phyloP scores from a whole-genome alignment of 2,797 vertebrate genomes.

The Epinephelus awoara region DNA sequence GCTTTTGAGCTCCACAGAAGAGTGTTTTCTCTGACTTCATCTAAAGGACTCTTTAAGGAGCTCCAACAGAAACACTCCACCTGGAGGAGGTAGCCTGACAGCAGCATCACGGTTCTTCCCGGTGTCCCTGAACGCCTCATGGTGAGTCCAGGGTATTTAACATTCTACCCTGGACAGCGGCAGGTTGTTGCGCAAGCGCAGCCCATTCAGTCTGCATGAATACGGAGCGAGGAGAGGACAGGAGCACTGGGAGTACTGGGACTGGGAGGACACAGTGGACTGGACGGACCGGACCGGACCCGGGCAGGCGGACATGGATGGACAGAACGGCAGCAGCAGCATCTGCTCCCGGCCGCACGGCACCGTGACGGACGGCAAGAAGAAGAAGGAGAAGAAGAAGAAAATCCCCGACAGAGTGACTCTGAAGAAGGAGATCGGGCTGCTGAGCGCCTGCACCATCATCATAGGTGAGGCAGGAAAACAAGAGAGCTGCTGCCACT shows the following conservation, averaged over 20 bases:
- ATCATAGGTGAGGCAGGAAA: slow-evolving; percentile 91
- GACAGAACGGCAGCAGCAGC: slow-evolving; percentile 79
- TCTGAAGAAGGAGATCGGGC: slow-evolving; percentile 96
- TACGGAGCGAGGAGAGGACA: slow-evolving; percentile 74
- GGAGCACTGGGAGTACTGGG: slow-evolving; percentile 52
- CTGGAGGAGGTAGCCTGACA: not conserved
- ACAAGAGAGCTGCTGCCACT: slow-evolving; percentile 9
- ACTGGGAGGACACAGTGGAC: slow-evolving; percentile 55
- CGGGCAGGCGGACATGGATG: slow-evolving; percentile 88
- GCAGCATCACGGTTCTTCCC: not conserved
- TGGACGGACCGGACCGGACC: slow-evolving; percentile 67
- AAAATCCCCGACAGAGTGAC: slow-evolving; percentile 87
- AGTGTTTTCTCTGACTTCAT: too few relatives aligned
- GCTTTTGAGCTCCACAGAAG: too few relatives aligned
- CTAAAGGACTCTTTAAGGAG: too few relatives aligned
- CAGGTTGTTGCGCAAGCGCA: slow-evolving; percentile 86
- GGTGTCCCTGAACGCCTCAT: slow-evolving; percentile 70
- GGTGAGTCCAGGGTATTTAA: slow-evolving; percentile 79
- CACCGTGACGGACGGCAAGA: slow-evolving; percentile 49
- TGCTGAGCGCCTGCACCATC: slow-evolving; percentile 96
- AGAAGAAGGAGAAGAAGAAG: slow-evolving; percentile 41
- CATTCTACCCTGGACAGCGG: slow-evolving; percentile 84
- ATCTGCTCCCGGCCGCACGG: slow-evolving; percentile 49
- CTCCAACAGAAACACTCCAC: not conserved
- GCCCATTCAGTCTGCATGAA: slow-evolving; percentile 82